Evolutionary conservation across 53 echinoderm and acorn worm species (phyloP).

Genomic region (Crossaster papposus): DNA sequence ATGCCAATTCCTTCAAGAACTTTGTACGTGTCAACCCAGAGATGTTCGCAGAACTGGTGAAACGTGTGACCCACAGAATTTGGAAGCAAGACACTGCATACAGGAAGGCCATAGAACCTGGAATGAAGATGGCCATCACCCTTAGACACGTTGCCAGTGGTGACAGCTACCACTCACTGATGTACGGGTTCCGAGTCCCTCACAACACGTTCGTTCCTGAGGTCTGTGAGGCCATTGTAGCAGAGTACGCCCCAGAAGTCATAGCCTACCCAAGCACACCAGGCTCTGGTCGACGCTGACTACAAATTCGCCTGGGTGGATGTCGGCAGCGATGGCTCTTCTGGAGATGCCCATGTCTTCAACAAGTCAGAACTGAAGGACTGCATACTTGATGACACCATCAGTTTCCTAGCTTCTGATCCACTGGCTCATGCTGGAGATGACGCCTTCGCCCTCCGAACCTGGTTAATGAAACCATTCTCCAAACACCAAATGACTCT

Average conservation of each 20-base stretch:
- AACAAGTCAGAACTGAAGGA: too few species aligned
- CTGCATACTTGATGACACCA: constrained; percentile 20
- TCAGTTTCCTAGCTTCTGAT: neutral
- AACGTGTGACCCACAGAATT: constrained; percentile 48
- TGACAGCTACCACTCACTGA: neutral
- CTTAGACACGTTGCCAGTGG: constrained; percentile 16
- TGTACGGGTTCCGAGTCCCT: neutral
- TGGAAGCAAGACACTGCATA: constrained; percentile 48
- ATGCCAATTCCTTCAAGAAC: constrained; percentile 60
- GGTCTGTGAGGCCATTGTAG: too few species aligned
- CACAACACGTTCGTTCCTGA: too few species aligned
- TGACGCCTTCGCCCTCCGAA: constrained; percentile 58
- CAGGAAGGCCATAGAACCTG: neutral
- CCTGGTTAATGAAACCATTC: constrained; percentile 61
- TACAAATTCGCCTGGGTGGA: constrained; percentile 12
- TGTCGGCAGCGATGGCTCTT: neutral
- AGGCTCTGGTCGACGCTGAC: neutral
- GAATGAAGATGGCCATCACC: constrained; percentile 57
- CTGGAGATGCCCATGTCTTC: constrained; percentile 34
- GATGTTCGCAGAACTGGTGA: constrained; percentile 64
- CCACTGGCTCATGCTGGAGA: constrained; percentile 38
- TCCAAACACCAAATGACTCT: neutral
- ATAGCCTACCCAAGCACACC: neutral
- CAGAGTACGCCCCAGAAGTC: constrained; percentile 7
- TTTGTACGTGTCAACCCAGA: constrained; percentile 61